phyloP scores from a whole-genome alignment of 2,113 vertebrate species.

The Mungos mungo region DNA sequence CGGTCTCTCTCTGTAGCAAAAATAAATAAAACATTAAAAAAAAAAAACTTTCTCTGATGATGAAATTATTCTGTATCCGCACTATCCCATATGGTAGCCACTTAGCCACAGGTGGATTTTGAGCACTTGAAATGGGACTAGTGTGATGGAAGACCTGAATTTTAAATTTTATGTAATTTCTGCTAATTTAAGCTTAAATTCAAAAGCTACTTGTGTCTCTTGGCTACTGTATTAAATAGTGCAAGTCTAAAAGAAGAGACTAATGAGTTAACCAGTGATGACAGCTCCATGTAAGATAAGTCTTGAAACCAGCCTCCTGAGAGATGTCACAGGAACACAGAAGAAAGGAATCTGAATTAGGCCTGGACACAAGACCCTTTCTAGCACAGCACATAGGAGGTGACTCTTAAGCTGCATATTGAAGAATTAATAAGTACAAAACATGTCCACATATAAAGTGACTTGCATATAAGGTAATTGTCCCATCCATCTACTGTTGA shows the following conservation, averaged over 20 bases:
- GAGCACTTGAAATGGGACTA: neutral
- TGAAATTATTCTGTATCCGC: neutral
- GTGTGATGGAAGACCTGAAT: neutral
- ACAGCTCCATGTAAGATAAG: neutral
- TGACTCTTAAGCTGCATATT: neutral
- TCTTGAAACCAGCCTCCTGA: neutral
- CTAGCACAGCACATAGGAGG: neutral
- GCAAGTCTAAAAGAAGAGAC: neutral
- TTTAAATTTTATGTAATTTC: constrained; percentile 8
- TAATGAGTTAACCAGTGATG: neutral
- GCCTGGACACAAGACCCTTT: neutral
- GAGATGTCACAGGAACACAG: neutral
- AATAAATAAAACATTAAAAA: too few species aligned
- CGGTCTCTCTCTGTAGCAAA: too few species aligned
- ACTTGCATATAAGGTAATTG: neutral
- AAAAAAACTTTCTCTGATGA: neutral
- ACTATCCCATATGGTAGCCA: neutral
- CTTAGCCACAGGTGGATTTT: neutral
- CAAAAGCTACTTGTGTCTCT: neutral
- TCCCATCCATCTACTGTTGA: neutral
- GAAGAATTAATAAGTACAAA: neutral
- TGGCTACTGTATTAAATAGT: neutral
- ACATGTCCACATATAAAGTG: neutral
- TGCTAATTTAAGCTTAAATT: constrained; percentile 1
- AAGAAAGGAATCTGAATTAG: neutral